Conservation (phyloP, 92 coral and sea anemone genomes). For the Pocillopora meandrina region DNA sequence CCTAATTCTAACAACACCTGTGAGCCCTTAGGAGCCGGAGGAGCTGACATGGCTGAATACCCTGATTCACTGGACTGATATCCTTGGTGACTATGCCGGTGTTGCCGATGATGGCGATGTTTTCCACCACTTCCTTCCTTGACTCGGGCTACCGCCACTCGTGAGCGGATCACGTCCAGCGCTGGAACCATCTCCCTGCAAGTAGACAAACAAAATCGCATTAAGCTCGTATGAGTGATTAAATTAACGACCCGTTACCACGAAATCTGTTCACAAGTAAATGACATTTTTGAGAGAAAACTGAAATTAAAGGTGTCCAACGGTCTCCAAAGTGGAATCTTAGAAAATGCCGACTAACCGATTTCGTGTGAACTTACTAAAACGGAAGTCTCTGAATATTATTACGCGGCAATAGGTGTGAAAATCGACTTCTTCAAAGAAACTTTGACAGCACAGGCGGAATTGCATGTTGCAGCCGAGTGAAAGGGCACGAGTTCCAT, state of each 20-base stretch:
- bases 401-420: no score
- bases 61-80: constrained; percentile 80
- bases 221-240: background rate
- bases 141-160: constrained; percentile 83
- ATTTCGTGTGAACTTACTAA: no score
- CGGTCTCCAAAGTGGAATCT: no score
- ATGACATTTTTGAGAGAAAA: no score
- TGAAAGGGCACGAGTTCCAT: no score
- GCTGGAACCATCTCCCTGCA: constrained; percentile 82
- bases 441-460: no score
- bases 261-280: no score
- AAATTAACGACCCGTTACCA: background rate
- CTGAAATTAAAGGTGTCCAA: no score
- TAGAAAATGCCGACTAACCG: no score
- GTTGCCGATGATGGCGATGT: constrained; percentile 83
- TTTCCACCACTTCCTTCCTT: constrained; percentile 68
- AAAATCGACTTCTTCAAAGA: no score
- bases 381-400: no score
- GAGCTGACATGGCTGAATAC: constrained; percentile 82
- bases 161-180: constrained; percentile 81
- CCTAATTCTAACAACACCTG: constrained; percentile 62
- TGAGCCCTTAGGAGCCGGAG: constrained; percentile 60
- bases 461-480: no score
- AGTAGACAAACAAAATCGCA: background rate
- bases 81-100: constrained; percentile 76